Base-by-base conservation (phyloP, 2,888 invertebrate species). In the Notodonta dromedarius region DNA sequence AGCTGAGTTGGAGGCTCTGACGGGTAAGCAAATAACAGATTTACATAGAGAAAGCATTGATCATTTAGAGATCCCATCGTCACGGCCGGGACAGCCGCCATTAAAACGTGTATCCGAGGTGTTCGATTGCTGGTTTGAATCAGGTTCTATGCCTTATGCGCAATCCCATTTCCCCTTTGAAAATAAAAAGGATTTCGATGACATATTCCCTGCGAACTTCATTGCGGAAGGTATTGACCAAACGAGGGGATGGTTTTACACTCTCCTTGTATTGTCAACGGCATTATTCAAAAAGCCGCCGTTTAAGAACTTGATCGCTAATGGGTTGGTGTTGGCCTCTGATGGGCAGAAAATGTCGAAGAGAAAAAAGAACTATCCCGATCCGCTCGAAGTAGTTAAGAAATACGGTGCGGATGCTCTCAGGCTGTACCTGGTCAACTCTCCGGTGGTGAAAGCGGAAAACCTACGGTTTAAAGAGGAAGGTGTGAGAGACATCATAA, bases 311-410 rank as follows among this genome's bases (percentile, higher is more conserved):
- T 94, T 99, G 52, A 98, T 99, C 71, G 98, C 97, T 16, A 99
- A 98, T 87, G 99, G 99, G 2, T 94, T 99, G 62, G 97, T 99
- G 0, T 93, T 99, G 64, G 99, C 99, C n/a, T 88, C 97, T 46
- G 99, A 99, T 94, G 99, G 99, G 0, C 98, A 99, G 85, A 99
- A 99, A 90, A 99, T 99, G 99, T 99, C 99, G 0, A 99, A 99
- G 87, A 95, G 99, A 40, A 99, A 99, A 92, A 98, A 99, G 88
- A 99, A 99, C 86, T 99, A 99, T 88, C 99, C 99, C 0, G 99
- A 99, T 94, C 99, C 99, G 0, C 94, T 98, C 91, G 96, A 97
- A 77, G 95, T 99, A 14, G 96, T 98, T 0, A 90, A 96, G 57
- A 98, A 98, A 86, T 99, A 98, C 87, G 99, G 99, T 2, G 99